Conservation (phyloP, 1,140 invertebrate species). For the Chironomus tepperi region DNA sequence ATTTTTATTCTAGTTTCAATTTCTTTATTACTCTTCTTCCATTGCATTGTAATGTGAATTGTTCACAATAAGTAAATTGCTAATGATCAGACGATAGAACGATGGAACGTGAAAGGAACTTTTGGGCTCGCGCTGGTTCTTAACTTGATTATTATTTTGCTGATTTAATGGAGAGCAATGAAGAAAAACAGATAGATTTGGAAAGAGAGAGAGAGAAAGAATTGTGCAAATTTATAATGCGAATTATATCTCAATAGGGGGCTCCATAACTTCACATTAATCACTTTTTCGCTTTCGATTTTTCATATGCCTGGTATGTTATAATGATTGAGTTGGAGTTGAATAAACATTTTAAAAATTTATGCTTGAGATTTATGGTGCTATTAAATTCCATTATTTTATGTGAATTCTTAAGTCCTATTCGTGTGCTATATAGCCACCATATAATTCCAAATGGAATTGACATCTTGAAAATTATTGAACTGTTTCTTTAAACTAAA, state of each 20-base stretch:
- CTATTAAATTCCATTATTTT: no score
- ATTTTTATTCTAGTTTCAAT: no score
- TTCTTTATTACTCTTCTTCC: not conserved
- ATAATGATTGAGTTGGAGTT: no score
- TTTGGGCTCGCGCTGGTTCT: slow-evolving; percentile 10
- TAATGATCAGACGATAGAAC: not conserved
- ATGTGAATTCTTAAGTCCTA: no score
- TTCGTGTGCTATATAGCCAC: no score
- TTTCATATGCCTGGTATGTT: not conserved
- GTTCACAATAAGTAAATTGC: no score
- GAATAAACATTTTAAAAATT: no score
- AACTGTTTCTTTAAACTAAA: no score
- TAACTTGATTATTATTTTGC: not conserved
- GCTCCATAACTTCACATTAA: not conserved
- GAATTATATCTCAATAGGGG: slow-evolving; percentile 1
- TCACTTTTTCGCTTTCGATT: slow-evolving; percentile 7
- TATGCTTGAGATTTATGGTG: no score
- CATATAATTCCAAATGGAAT: no score
- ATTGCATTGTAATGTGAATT: not conserved
- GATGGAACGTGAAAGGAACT: not conserved
- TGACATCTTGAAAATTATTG: no score
- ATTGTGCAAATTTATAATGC: slow-evolving; percentile 2
- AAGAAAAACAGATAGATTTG: not conserved
- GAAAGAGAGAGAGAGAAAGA: not conserved
- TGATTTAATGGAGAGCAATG: not conserved